Percentiles rank a stretch among this genome's conserved stretches.
These are phyloP conservation scores for Phengaris alcon DNA, from an alignment of 2,888 invertebrate genomes.

Conservation along the genomic window DNA sequence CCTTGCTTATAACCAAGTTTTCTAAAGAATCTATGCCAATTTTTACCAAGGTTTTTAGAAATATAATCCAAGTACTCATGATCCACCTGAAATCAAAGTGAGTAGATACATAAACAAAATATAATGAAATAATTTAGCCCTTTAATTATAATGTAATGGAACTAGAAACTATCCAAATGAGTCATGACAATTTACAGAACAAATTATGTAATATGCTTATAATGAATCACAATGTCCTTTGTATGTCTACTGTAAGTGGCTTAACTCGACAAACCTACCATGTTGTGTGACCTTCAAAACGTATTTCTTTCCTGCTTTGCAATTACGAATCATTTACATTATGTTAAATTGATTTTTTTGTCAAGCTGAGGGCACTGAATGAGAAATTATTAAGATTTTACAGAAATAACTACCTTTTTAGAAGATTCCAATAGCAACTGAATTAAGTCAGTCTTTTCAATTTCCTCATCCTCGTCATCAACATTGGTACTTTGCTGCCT, in stretches of 20 bases:
- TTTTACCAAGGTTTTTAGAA: conserved; percentile 79
- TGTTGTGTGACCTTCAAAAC: neutral
- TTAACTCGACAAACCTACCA: neutral
- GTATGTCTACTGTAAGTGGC: neutral
- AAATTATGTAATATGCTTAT: neutral
- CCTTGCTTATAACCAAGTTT: conserved; percentile 79
- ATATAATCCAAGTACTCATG: conserved; percentile 77
- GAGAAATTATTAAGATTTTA: neutral
- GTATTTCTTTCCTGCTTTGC: neutral
- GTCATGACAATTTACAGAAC: neutral
- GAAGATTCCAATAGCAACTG: conserved; percentile 58
- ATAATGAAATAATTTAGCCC: too few species aligned
- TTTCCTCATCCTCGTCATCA: conserved; percentile 47
- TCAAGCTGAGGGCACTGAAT: neutral
- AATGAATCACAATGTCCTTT: conserved; percentile 11
- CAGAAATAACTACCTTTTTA: conserved; percentile 50
- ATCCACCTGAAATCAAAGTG: conserved; percentile 53
- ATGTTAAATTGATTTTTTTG: neutral
- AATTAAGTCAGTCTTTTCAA: conserved; percentile 61
- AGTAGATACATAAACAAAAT: neutral
- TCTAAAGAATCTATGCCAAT: conserved; percentile 80
- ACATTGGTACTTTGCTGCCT: conserved; percentile 24
- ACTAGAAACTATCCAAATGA: neutral
- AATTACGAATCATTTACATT: neutral
- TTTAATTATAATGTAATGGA: too few species aligned